Percentiles rank a stretch among this genome's conserved stretches.
Evolutionary conservation across 2,797 vertebrate species (phyloP).

Genomic region (Acanthopagrus latus): DNA sequence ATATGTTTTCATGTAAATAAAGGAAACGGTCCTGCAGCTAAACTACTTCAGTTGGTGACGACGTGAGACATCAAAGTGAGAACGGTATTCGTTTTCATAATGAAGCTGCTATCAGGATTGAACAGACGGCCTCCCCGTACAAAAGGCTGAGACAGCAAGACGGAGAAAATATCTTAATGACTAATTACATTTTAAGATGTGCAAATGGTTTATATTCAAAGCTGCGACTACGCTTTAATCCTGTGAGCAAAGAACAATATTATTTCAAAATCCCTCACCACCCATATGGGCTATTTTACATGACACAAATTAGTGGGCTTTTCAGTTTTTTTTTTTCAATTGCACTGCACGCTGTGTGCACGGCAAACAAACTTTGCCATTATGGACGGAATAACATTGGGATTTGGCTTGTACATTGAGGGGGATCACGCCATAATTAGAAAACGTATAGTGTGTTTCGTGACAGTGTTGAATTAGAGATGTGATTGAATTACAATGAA

Average conservation of each 20-base stretch:
- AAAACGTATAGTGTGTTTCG: conserved; percentile 20
- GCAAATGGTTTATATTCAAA: conserved; percentile 74
- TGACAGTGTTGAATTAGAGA: conserved; percentile 32
- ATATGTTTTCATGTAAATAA: conserved; percentile 60
- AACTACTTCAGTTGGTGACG: conserved; percentile 39
- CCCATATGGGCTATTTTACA: conserved; percentile 41
- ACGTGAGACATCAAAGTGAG: conserved; percentile 71
- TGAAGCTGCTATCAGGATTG: conserved; percentile 73
- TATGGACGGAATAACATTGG: conserved; percentile 20
- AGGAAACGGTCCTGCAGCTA: conserved; percentile 48
- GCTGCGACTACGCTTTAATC: conserved; percentile 67
- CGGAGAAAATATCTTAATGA: conserved; percentile 74
- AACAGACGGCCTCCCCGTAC: conserved; percentile 67
- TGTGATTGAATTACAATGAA: conserved; percentile 52
- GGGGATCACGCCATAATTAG: conserved; percentile 38
- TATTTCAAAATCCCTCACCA: conserved; percentile 50
- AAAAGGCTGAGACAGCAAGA: conserved; percentile 65
- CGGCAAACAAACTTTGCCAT: conserved; percentile 43
- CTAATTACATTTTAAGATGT: conserved; percentile 80
- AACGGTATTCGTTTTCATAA: conserved; percentile 50
- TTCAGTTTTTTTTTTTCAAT: conserved; percentile 40
- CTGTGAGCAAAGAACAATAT: conserved; percentile 67
- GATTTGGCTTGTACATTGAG: conserved; percentile 36
- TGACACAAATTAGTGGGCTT: conserved; percentile 45
- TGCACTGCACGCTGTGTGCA: not conserved